Conservation (phyloP, 1,140 invertebrate genomes). For the Cotesia typhae region DNA sequence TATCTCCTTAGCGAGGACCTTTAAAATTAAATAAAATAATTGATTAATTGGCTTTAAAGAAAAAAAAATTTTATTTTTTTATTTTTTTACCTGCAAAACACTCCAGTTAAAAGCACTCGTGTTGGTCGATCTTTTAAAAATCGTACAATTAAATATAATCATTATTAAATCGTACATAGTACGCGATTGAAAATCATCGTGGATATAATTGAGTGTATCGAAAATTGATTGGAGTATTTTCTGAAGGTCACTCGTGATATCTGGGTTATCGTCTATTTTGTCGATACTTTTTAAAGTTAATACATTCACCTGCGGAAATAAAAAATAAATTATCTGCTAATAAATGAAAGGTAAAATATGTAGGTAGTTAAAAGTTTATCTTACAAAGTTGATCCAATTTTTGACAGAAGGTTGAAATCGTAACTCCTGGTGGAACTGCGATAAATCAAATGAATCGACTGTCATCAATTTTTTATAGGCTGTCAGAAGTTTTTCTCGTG, state of each 20-base stretch:
- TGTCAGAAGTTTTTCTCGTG: slow-evolving; percentile 1
- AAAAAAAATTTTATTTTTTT: not conserved
- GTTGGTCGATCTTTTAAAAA: not conserved
- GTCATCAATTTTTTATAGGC: slow-evolving; percentile 19
- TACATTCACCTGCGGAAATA: not conserved
- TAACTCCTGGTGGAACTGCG: slow-evolving; percentile 10
- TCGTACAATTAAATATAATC: not conserved
- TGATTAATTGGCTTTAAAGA: not conserved
- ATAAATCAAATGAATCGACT: not conserved
- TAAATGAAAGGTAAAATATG: not conserved
- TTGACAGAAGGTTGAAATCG: slow-evolving; percentile 11
- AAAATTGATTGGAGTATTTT: not conserved
- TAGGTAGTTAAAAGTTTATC: not conserved
- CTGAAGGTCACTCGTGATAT: not conserved
- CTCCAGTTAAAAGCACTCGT: not conserved
- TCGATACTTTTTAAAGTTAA: slow-evolving; percentile 11
- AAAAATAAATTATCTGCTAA: not conserved
- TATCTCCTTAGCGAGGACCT: not conserved
- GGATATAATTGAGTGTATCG: not conserved
- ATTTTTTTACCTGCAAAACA: not conserved
- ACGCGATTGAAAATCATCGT: not conserved
- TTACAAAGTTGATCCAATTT: slow-evolving; percentile 29
- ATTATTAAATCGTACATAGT: slow-evolving; percentile 6
- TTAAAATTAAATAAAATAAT: not conserved
- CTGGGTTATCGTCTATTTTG: not conserved